Conservation (phyloP, 2,797 vertebrate genomes). For the Danio jaintianensis region DNA sequence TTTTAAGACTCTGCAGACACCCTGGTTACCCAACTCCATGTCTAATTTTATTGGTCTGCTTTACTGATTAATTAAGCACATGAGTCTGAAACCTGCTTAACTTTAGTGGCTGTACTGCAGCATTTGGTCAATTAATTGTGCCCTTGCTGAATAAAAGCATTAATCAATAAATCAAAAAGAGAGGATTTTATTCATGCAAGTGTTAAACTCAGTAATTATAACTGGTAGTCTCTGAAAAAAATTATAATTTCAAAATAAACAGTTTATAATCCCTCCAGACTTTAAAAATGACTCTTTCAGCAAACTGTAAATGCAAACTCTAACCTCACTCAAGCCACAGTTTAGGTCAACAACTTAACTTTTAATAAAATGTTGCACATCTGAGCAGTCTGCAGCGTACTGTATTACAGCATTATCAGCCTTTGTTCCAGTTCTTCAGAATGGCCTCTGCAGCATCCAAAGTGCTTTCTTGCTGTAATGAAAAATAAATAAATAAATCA, state of each 20-base stretch:
- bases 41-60: too few species aligned
- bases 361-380: background rate
- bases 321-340: background rate
- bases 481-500: slow-evolving; percentile 16
- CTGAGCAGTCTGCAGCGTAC: background rate
- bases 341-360: background rate
- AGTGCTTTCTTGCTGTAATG: slow-evolving; percentile 88
- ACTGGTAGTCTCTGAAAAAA: background rate
- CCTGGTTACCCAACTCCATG: too few species aligned
- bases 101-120: too few species aligned
- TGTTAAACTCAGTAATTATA: background rate
- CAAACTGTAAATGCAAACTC: background rate
- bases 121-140: too few species aligned
- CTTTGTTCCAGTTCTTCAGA: slow-evolving; percentile 87
- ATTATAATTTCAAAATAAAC: background rate
- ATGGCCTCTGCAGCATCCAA: slow-evolving; percentile 89
- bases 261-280: background rate
- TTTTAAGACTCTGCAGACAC: too few species aligned
- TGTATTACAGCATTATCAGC: background rate
- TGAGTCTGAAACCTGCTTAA: too few species aligned
- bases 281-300: background rate
- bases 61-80: too few species aligned
- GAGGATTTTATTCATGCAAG: slow-evolving; percentile 1
- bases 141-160: too few species aligned
- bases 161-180: background rate